These are phyloP conservation scores for Tragelaphus imberbis DNA, from an alignment of 2,113 vertebrate species.

Conservation along the genomic window DNA sequence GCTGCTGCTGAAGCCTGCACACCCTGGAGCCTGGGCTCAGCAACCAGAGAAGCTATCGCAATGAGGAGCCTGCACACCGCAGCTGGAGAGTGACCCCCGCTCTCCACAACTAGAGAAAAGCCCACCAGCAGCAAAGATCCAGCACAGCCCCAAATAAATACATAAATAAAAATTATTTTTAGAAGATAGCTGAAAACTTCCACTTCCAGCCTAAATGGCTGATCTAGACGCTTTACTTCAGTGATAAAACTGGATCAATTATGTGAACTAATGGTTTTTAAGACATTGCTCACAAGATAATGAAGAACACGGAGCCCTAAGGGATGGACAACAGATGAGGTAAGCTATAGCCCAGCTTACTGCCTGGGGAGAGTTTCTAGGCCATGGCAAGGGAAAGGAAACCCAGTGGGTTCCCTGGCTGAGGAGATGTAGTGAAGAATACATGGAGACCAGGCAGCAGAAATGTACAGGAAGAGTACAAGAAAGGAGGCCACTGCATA, in stretches of 20 bases:
- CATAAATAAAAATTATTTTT: not conserved
- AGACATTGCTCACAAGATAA: not conserved
- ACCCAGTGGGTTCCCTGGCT: not conserved
- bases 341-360: not conserved
- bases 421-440: not conserved
- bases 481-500: not conserved
- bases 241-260: not conserved
- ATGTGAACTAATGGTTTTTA: not conserved
- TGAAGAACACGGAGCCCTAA: not conserved
- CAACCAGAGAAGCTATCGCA: not conserved
- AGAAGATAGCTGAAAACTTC: not conserved
- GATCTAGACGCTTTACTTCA: not conserved
- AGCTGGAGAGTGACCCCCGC: not conserved
- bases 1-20: fast-evolving
- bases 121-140: not conserved
- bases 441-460: not conserved
- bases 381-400: not conserved
- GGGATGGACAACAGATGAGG: not conserved
- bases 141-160: not conserved
- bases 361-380: not conserved
- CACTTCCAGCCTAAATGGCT: not conserved
- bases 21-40: not conserved
- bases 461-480: fast-evolving
- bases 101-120: not conserved
- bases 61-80: not conserved